Percentiles rank a stretch among this genome's conserved stretches.
Conservation (phyloP, 2,113 vertebrate genomes). For the Rallus limicola region DNA sequence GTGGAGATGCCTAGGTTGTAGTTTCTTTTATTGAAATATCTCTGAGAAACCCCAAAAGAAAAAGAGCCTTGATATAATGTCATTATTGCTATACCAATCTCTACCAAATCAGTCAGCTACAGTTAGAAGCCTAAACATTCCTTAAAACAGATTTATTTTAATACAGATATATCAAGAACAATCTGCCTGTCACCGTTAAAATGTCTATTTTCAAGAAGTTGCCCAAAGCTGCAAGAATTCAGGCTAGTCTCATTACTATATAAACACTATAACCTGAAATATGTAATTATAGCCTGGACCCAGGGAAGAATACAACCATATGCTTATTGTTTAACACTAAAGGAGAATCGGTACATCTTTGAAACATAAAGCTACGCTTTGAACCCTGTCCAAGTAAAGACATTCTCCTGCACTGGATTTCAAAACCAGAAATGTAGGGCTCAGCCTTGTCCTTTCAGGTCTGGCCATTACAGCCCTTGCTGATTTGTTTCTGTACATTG, state of each 20-base stretch:
- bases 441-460: rapidly evolving
- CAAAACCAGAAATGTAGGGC: not conserved
- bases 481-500: not conserved
- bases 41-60: not conserved
- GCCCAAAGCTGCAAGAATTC: not conserved
- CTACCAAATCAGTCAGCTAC: not conserved
- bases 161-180: not conserved
- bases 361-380: not conserved
- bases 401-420: not conserved
- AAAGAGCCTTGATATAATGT: not conserved
- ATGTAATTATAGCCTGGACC: not conserved
- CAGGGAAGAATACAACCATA: not conserved
- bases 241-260: not conserved
- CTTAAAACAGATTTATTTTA: not conserved
- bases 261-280: not conserved
- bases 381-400: not conserved
- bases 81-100: not conserved
- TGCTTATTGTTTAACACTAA: not conserved
- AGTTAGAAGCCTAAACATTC: not conserved
- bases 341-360: not conserved
- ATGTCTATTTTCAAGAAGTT: not conserved
- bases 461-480: not conserved
- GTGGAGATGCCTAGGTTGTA: not conserved
- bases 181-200: not conserved
- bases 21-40: not conserved